A percentile compares a stretch with the other conserved stretches of the same genome.
Conservation (phyloP, 2,113 vertebrate species). For the Chloroceryle aenea region DNA sequence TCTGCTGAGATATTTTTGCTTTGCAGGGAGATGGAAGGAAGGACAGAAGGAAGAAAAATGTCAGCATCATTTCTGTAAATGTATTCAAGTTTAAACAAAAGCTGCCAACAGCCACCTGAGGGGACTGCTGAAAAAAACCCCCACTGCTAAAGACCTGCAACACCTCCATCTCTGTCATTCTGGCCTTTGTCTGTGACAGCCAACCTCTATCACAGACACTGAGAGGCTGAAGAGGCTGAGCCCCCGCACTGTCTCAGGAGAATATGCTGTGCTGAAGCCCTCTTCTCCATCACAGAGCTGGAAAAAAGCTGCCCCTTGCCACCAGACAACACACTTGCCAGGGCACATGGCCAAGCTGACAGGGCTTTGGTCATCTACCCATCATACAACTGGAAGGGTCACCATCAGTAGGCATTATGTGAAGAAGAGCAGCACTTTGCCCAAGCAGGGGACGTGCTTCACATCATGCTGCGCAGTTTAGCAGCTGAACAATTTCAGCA, state of each 20-base stretch:
- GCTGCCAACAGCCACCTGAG: slow-evolving; percentile 28
- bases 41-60: background rate
- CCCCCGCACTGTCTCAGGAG: background rate
- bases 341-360: fast-evolving
- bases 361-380: background rate
- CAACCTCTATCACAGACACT: background rate
- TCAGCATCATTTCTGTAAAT: slow-evolving; percentile 45
- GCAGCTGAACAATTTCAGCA: background rate
- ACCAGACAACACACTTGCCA: background rate
- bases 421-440: background rate
- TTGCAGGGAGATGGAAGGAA: slow-evolving; percentile 23
- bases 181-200: background rate
- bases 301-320: background rate
- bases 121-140: slow-evolving; percentile 1
- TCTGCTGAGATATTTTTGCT: background rate
- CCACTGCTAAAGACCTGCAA: background rate
- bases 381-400: background rate
- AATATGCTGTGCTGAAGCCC: background rate
- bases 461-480: background rate
- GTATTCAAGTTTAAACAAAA: slow-evolving; percentile 21
- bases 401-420: background rate
- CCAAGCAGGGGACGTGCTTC: fast-evolving
- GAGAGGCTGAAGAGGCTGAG: background rate
- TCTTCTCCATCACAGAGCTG: background rate
- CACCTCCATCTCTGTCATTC: background rate